Conservation (phyloP, 2,888 invertebrate species). For the Ormyrus nitidulus region DNA sequence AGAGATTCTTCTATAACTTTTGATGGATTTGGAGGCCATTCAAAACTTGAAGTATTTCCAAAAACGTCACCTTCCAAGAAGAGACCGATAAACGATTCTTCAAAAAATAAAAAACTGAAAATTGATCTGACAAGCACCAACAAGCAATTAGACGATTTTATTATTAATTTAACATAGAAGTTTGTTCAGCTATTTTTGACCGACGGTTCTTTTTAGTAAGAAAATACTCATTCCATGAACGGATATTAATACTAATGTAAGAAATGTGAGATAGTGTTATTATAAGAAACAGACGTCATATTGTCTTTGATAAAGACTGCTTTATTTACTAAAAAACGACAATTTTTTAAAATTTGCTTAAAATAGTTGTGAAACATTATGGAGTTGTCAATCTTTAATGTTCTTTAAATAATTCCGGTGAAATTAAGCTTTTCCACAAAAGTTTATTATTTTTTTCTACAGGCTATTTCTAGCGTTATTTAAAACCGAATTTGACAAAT, state of each 20-base stretch:
- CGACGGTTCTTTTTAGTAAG: slow-evolving; percentile 26
- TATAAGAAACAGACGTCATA: not conserved
- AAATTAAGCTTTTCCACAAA: too few species aligned
- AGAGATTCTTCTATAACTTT: slow-evolving; percentile 38
- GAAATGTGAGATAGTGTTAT: slow-evolving; percentile 12
- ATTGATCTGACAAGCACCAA: slow-evolving; percentile 35
- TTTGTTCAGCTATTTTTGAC: slow-evolving; percentile 44
- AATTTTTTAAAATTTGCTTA: too few species aligned
- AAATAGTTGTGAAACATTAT: too few species aligned
- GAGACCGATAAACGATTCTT: slow-evolving; percentile 41
- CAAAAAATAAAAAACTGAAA: slow-evolving; percentile 56
- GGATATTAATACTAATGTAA: slow-evolving; percentile 1
- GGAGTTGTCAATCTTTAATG: too few species aligned
- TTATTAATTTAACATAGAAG: slow-evolving; percentile 54
- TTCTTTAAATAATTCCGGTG: too few species aligned
- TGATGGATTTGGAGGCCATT: slow-evolving; percentile 63
- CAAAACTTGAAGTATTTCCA: slow-evolving; percentile 56
- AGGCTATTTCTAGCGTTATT: too few species aligned
- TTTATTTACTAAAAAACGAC: not conserved
- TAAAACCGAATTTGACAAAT: too few species aligned
- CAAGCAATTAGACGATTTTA: slow-evolving; percentile 45
- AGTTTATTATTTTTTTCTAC: too few species aligned
- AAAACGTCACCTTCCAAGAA: slow-evolving; percentile 53
- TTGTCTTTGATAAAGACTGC: slow-evolving; percentile 6
- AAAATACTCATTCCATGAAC: slow-evolving; percentile 14